A percentile compares a stretch with the other conserved stretches of the same genome.
These are phyloP conservation scores for Arbacia lixula DNA, from an alignment of 53 echinoderm and acorn worm species.

Conservation along the genomic window DNA sequence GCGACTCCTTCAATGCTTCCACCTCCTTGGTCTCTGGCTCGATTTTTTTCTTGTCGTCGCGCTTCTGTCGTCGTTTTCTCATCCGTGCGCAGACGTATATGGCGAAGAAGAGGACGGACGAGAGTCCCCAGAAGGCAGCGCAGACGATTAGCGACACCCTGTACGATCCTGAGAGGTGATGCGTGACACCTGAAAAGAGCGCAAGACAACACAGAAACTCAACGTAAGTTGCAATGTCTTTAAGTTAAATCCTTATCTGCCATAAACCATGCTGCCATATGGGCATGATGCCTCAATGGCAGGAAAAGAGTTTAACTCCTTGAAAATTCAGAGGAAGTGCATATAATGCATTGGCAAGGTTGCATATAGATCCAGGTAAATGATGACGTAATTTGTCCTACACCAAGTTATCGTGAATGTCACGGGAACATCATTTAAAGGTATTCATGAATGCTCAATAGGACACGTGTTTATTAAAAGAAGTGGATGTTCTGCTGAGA, in stretches of 20 bases:
- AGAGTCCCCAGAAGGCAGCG: conserved; percentile 25
- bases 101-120: conserved; percentile 19
- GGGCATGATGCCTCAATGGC: too few relatives aligned
- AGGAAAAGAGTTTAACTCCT: too few relatives aligned
- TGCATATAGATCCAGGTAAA: too few relatives aligned
- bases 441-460: too few relatives aligned
- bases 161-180: conserved; percentile 29
- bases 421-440: too few relatives aligned
- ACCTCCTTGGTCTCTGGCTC: background rate
- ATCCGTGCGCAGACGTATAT: conserved; percentile 17
- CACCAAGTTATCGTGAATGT: too few relatives aligned
- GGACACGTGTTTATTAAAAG: too few relatives aligned
- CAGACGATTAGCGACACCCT: background rate
- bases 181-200: conserved; percentile 43
- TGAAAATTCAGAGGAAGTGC: too few relatives aligned
- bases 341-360: too few relatives aligned
- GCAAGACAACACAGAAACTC: background rate
- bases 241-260: background rate
- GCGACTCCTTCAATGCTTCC: background rate
- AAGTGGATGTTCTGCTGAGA: too few relatives aligned
- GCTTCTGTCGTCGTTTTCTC: background rate
- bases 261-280: too few relatives aligned
- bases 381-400: too few relatives aligned
- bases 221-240: background rate
- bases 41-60: background rate